Conservation (phyloP, 2,888 invertebrate genomes). For the Coleophora deauratella region DNA sequence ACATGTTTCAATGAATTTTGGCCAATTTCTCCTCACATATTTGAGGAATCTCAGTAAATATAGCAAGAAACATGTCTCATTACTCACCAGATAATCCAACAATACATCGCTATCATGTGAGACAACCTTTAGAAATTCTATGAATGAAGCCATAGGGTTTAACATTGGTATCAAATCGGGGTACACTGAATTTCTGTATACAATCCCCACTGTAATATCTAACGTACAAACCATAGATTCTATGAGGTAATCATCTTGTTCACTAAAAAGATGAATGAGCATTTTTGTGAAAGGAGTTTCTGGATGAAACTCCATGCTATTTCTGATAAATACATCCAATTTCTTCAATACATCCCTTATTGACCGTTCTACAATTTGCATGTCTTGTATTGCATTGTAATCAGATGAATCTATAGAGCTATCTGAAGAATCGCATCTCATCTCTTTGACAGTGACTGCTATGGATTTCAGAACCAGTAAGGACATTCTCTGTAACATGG, state of each 20-base stretch:
- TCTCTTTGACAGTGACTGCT: constrained; percentile 92
- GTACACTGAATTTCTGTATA: constrained; percentile 85
- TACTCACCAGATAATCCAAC: constrained; percentile 89
- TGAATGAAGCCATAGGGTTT: constrained; percentile 89
- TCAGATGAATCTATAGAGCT: constrained; percentile 89
- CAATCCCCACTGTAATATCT: constrained; percentile 90
- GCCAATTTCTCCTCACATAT: constrained; percentile 88
- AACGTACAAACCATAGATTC: constrained; percentile 94
- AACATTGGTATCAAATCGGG: constrained; percentile 87
- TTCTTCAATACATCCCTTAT: constrained; percentile 88
- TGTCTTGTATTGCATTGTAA: constrained; percentile 90
- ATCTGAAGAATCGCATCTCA: constrained; percentile 89
- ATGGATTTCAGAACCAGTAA: constrained; percentile 91
- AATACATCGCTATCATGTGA: constrained; percentile 87
- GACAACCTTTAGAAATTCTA: constrained; percentile 88
- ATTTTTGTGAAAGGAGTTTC: constrained; percentile 91
- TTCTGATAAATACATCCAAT: constrained; percentile 87
- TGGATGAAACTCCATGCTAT: constrained; percentile 87
- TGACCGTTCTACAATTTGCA: constrained; percentile 89
- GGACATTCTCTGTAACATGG: constrained; percentile 89
- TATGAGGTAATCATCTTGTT: constrained; percentile 92
- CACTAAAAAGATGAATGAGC: constrained; percentile 89
- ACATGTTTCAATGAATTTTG: constrained; percentile 85
- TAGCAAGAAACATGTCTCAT: constrained; percentile 91
- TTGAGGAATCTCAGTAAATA: constrained; percentile 89